Base-by-base conservation (phyloP, 1,140 invertebrate species). In the Phymastichus coffea region DNA sequence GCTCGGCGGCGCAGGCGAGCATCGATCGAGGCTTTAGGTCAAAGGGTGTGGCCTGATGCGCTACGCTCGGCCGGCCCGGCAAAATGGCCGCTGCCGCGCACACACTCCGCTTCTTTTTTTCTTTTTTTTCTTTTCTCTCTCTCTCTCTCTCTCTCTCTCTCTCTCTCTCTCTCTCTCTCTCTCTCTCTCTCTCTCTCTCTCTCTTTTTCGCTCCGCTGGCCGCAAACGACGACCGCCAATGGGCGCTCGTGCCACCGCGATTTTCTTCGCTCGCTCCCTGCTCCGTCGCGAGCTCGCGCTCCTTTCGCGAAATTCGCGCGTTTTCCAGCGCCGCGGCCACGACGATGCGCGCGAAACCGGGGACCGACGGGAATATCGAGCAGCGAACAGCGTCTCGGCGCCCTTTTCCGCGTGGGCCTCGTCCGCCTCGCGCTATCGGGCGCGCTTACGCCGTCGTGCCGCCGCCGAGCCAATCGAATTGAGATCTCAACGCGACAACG, bases 31-130 rank as follows among this genome's bases (percentile, higher is more conserved):
- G 30, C 71, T n/a, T 75, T 73, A 70, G 75, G 74, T 77, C 75
- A 77, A 77, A 78, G 76, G 77, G 77, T 79, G 77, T 77, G 77
- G 77, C 70, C 63, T 71, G 4, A 57, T 76, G 76, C 75, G 76
- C 75, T 70, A 71, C 68, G 73, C 68, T 69, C 72, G 66, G 67
- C 71, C 71, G 69, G 17, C 63, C 63, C 47, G 38, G 65, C 69
- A 68, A 70, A 63, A 76, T 76, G 73, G 75, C 73, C 57, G 69
- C 70, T 9, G 30, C 53, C 54, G 51, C 57, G 43, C 26, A 19
- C 41, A n/a, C n/a, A n/a, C n/a, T n/a, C n/a, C n/a, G n/a, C n/a
- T n/a, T n/a, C n/a, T n/a, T n/a, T n/a, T n/a, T n/a, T n/a, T n/a
- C n/a, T n/a, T n/a, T n/a, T n/a, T n/a, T n/a, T n/a, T n/a, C n/a